Evolutionary conservation across 2,888 invertebrate genomes (phyloP), one percentile per base, ranked within the genome.

Genomic region (Balanococcus diminutus): DNA sequence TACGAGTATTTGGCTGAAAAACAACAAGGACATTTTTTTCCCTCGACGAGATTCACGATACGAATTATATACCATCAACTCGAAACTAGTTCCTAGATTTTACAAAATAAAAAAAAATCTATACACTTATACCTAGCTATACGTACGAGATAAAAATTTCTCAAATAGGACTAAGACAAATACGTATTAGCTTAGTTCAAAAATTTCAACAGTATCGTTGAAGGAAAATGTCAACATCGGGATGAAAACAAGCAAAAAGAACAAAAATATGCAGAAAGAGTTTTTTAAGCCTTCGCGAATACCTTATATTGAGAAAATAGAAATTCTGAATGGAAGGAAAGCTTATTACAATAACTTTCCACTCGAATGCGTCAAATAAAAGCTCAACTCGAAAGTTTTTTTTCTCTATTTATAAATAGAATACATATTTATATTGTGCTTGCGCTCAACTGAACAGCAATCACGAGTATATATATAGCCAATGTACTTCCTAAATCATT

Each of bases 341-440:
- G 75, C 75, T 75, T 75, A 75, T 75, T 75, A 75, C 75, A 75
- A 75, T 75, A 32, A 75, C 75, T 36, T 75, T 75, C 75, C 32
- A 75, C 75, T 75, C 28, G 32, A 75, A 31, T 75, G 75, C 75
- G 31, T 32, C 75, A 75, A 75, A 31, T 31, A 75, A 75, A 75
- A 75, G 32, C 32, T 32, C 75, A 75, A 32, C n/a, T 75, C 36
- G 32, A 75, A 75, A n/a, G 25, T 72, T 75, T 75, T 75, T 75
- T 36, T 19, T 28, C 67, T 51, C 32, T 32, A 75, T 75, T 75
- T 75, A 75, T 75, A 32, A 75, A 31, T n/a, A 75, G n/a, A 67
- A 75, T 75, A 75, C 75, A 75, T 75, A 75, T 75, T 75, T 32
- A 75, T 75, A 75, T 75, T 75, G 32, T 75, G 32, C 75, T 31